Evolutionary conservation across 1,140 invertebrate genomes (phyloP), one percentile per base, ranked within the genome.

Genomic region (Ips nitidus): DNA sequence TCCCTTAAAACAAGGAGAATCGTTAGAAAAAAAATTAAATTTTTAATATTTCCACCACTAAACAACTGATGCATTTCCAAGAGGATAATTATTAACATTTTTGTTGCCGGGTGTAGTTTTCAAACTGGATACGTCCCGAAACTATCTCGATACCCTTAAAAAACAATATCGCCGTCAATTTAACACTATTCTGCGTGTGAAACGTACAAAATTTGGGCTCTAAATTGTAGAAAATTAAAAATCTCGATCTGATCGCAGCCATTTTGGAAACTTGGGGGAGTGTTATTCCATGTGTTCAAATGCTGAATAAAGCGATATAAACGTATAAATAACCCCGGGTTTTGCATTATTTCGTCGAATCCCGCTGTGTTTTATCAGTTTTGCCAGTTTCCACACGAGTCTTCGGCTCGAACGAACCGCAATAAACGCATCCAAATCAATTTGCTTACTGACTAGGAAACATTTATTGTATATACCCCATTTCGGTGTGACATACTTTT

Each of bases 201-300:
- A 22, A 22, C 39, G n/a, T 38, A 36, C 36, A 61, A 65, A 70
- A 70, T 41, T 55, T 53, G 53, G 41, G 47, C 60, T 36, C 7
- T 69, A 71, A 66, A 71, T 71, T 66, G 62, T 59, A 57, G 69
- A 70, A 22, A 22, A 22, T 66, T 71, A 66, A 52, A 77, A 77
- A 78, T 72, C 75, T 77, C 71, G 78, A 75, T 76, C 72, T 77
- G 74, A 72, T 74, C 77, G 79, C 79, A 80, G 79, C 79, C 79
- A 80, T 80, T 76, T 80, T 80, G 79, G 79, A 75, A 72, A 73
- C 74, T 66, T 72, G 78, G 79, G 79, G 79, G 78, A 80, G 78
- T 80, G 78, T 79, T 78, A 78, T 77, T 80, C 75, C 79, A 79
- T 80, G 79, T 80, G 79, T 80, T 77, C 75, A 69, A 75, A 78